These are phyloP conservation scores for Leguminivora glycinivorella DNA, from an alignment of 1,140 invertebrate species.

Conservation along the genomic window DNA sequence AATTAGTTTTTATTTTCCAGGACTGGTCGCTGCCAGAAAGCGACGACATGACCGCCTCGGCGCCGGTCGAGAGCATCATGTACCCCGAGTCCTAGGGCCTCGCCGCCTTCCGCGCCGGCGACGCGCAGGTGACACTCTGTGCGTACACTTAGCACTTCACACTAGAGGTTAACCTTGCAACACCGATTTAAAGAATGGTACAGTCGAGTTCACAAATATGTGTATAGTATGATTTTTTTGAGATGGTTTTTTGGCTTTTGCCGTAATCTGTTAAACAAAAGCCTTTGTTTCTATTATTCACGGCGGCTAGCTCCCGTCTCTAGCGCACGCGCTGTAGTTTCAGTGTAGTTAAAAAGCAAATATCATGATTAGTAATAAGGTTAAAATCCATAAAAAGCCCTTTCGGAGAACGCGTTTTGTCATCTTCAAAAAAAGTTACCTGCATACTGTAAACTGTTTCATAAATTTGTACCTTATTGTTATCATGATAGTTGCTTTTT, in stretches of 20 bases:
- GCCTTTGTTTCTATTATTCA: too few relatives aligned
- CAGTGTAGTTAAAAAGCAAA: too few relatives aligned
- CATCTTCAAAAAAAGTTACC: too few relatives aligned
- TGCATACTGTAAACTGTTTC: too few relatives aligned
- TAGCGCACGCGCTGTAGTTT: too few relatives aligned
- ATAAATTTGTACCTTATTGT: too few relatives aligned
- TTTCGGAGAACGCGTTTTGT: too few relatives aligned
- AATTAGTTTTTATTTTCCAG: constrained; percentile 37
- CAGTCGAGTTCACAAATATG: not conserved
- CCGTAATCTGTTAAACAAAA: not conserved
- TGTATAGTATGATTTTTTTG: too few relatives aligned
- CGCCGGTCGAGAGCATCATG: constrained; percentile 66
- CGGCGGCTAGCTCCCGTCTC: too few relatives aligned
- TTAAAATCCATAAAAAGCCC: too few relatives aligned
- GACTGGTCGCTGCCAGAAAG: constrained; percentile 64
- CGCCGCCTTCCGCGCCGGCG: constrained; percentile 21
- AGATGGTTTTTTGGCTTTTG: not conserved
- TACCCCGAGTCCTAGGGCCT: constrained; percentile 61
- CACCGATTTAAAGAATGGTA: not conserved
- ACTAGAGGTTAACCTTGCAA: not conserved
- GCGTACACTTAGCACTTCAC: not conserved
- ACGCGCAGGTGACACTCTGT: not conserved
- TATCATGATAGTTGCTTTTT: too few relatives aligned
- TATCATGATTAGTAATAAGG: too few relatives aligned
- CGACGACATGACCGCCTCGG: constrained; percentile 62